Conservation (phyloP, 2,888 invertebrate genomes). For the Sinelater perroti region DNA sequence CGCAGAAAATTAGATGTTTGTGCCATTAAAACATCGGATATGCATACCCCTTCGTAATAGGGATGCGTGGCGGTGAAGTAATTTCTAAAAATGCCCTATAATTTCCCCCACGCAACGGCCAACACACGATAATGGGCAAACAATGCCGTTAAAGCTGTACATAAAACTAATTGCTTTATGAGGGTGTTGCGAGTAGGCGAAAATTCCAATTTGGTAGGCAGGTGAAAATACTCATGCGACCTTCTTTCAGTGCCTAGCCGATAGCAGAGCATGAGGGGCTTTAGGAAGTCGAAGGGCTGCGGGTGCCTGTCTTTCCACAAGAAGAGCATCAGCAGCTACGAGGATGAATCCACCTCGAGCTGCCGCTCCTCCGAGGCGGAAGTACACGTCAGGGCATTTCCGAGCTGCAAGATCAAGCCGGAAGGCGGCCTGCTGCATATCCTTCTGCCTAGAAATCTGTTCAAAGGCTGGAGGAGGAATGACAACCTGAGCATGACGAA, state of each 20-base stretch:
- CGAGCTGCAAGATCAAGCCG: constrained; percentile 53
- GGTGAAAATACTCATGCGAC: neutral
- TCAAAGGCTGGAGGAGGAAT: constrained; percentile 72
- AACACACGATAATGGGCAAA: neutral
- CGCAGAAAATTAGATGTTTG: too few species aligned
- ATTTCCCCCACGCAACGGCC: too few species aligned
- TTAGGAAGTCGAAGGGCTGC: constrained; percentile 41
- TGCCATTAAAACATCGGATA: too few species aligned
- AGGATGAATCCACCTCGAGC: constrained; percentile 47
- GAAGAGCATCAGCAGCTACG: constrained; percentile 47
- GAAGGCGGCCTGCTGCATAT: constrained; percentile 64
- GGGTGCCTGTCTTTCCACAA: constrained; percentile 44
- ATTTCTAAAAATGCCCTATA: too few species aligned
- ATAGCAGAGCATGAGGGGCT: constrained; percentile 40
- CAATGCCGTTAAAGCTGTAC: constrained; percentile 5
- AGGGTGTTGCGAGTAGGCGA: neutral
- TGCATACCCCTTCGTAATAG: too few species aligned
- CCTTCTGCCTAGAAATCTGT: constrained; percentile 68
- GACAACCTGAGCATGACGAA: constrained; percentile 80
- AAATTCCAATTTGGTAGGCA: neutral
- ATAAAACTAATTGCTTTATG: neutral
- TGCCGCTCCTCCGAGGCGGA: constrained; percentile 45
- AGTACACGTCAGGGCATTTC: constrained; percentile 43
- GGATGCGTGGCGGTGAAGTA: too few species aligned
- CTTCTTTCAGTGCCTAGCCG: constrained; percentile 17